These are phyloP conservation scores for Caloenas nicobarica DNA, from an alignment of 2,113 vertebrate species.

Conservation along the genomic window DNA sequence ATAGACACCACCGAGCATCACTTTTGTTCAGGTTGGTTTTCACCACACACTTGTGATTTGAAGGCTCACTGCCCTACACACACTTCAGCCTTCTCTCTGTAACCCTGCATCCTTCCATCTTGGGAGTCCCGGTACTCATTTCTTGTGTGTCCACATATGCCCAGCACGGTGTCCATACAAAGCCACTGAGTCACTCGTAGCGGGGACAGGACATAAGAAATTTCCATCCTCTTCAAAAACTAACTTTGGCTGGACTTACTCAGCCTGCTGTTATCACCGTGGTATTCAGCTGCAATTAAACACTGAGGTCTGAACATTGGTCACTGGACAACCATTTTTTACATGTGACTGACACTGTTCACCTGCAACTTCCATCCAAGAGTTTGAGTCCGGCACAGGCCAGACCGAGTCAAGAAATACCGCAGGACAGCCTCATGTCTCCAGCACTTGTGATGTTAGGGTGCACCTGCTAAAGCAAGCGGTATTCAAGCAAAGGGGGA, in stretches of 20 bases:
- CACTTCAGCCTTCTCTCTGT: neutral
- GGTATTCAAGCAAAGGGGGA: neutral
- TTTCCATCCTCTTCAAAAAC: neutral
- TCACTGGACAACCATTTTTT: neutral
- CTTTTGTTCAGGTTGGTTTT: neutral
- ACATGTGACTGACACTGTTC: neutral
- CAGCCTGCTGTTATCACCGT: neutral
- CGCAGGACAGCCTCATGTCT: neutral
- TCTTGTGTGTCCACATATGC: neutral
- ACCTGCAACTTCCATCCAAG: neutral
- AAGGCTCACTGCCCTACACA: neutral
- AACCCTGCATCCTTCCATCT: fast-evolving
- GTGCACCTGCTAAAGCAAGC: neutral
- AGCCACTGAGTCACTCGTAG: neutral
- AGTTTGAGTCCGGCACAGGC: neutral
- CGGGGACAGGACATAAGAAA: neutral
- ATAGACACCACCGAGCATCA: neutral
- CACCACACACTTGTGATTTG: neutral
- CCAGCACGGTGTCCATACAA: neutral
- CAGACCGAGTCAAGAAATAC: neutral
- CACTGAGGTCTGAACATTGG: neutral
- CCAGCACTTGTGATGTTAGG: neutral
- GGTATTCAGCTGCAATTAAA: neutral
- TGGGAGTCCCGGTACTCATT: neutral
- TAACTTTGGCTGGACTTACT: neutral